Evolutionary conservation across 2,888 invertebrate genomes (phyloP).

Genomic region (Bellardia bayeri): DNA sequence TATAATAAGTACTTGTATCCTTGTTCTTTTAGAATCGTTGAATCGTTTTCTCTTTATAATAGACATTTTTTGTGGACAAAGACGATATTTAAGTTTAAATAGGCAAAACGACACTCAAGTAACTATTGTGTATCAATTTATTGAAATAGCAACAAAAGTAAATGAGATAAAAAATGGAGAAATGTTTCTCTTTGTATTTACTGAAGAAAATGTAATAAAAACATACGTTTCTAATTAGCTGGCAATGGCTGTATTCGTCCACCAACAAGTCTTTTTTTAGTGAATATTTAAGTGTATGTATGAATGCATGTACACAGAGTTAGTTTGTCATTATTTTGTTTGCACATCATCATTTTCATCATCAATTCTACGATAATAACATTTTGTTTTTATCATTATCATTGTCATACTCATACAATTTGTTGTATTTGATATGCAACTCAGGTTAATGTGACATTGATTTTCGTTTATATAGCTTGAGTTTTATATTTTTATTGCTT

Average conservation of each 20-base stretch:
- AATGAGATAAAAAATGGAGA: no score
- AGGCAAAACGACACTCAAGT: no score
- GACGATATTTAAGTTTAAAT: no score
- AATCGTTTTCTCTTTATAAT: no score
- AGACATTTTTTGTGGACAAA: no score
- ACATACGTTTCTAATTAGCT: slow-evolving; percentile 13
- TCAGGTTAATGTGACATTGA: slow-evolving; percentile 71
- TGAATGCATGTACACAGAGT: not conserved
- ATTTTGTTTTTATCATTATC: slow-evolving; percentile 15
- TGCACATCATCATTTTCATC: slow-evolving; percentile 32
- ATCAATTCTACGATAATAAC: not conserved
- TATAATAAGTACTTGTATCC: no score
- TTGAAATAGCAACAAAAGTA: no score
- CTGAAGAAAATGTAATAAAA: no score
- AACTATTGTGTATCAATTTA: no score
- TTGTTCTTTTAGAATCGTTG: no score
- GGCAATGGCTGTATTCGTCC: not conserved
- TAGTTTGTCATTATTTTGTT: slow-evolving; percentile 37
- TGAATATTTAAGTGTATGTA: not conserved
- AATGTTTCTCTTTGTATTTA: no score
- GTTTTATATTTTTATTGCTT: slow-evolving; percentile 26
- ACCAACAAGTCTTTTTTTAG: no score
- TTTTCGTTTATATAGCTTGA: slow-evolving; percentile 60
- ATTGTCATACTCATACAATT: slow-evolving; percentile 39
- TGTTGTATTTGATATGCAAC: slow-evolving; percentile 63